These are phyloP conservation scores for Lanius collurio DNA, from an alignment of 2,113 vertebrate genomes.

Conservation along the genomic window DNA sequence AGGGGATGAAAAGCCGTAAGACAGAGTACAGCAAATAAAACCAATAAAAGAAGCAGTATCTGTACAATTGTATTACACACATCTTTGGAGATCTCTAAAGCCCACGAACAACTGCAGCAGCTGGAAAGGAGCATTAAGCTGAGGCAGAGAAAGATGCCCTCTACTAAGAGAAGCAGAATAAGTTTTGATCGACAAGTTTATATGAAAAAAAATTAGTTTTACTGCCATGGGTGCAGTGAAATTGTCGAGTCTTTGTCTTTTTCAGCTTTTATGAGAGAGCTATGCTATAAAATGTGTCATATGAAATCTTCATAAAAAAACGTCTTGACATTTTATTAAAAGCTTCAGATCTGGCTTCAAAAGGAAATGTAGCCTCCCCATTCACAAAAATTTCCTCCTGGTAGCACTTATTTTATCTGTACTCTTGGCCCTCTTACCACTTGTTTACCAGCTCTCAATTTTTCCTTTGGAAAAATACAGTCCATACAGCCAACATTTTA, in stretches of 20 bases:
- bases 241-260: background rate
- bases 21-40: conserved; percentile 15
- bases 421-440: background rate
- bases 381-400: conserved; percentile 13
- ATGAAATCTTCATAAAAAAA: conserved; percentile 40
- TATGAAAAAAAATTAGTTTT: conserved; percentile 19
- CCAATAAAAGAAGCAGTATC: conserved; percentile 35
- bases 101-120: rapidly evolving
- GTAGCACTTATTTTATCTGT: background rate
- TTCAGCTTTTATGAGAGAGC: conserved; percentile 1
- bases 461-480: background rate
- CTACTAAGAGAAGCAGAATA: background rate
- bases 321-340: conserved; percentile 17
- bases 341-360: background rate
- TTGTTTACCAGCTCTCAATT: background rate
- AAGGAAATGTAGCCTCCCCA: background rate
- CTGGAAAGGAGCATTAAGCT: background rate
- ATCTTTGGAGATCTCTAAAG: conserved; percentile 38
- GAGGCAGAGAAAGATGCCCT: background rate
- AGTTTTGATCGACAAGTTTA: conserved; percentile 28
- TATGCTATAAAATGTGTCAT: conserved; percentile 22
- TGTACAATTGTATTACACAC: background rate
- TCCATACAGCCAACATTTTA: background rate
- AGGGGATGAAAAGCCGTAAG: conserved; percentile 32
- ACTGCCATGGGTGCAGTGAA: conserved; percentile 15